Conservation (phyloP, 1,140 invertebrate genomes). For the Bilobella aurantiaca region DNA sequence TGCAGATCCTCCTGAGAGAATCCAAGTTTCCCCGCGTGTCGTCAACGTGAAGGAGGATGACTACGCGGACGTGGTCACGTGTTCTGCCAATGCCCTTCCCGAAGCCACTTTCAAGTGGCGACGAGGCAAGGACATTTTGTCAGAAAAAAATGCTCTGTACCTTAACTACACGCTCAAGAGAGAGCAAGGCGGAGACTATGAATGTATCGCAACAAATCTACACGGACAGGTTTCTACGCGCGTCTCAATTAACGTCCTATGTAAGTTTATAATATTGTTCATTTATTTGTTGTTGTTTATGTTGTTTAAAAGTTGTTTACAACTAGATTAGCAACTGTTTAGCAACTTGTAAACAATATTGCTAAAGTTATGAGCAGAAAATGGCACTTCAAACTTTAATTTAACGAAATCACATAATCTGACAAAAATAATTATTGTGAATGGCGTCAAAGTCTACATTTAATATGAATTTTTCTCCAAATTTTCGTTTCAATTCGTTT, state of each 20-base stretch:
- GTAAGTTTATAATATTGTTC: no score
- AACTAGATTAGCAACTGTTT: no score
- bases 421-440: no score
- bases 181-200: conserved; percentile 56
- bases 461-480: no score
- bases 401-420: no score
- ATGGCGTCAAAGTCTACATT: no score
- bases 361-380: no score
- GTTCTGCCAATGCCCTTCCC: conserved; percentile 62
- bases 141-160: conserved; percentile 47
- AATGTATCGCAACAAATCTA: conserved; percentile 63
- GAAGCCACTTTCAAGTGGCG: conserved; percentile 40
- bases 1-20: conserved; percentile 76
- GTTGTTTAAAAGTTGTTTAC: no score
- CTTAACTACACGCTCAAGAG: conserved; percentile 50
- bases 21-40: conserved; percentile 57
- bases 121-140: conserved; percentile 39
- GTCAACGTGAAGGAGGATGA: conserved; percentile 59
- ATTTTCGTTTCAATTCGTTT: no score
- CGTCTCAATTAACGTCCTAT: conserved; percentile 63
- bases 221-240: conserved; percentile 57
- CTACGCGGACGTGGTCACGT: conserved; percentile 61
- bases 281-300: no score
- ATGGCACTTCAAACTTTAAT: no score
- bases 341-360: no score